Percentiles rank a stretch among this genome's conserved stretches.
phyloP scores from a whole-genome alignment of 37 sponge, comb jelly and placozoan species.

The Ephydatia muelleri region DNA sequence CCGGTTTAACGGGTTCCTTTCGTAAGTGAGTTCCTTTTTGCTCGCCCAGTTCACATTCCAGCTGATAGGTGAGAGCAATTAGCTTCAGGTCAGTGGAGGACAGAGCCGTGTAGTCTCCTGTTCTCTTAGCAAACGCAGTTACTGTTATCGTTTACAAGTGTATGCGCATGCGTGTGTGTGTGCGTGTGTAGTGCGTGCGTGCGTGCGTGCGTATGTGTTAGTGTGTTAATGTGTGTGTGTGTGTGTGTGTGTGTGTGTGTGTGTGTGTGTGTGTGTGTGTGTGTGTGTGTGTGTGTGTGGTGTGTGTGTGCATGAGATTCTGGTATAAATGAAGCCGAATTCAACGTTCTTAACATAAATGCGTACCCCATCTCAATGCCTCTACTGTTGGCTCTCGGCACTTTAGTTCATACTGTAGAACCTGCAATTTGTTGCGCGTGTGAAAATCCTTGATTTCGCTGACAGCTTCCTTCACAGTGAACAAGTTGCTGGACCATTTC shows the following conservation, averaged over 20 bases:
- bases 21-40: slow-evolving; percentile 47
- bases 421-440: slow-evolving; percentile 69
- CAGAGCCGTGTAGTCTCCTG: slow-evolving; percentile 84
- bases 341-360: neutral
- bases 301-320: too few species aligned
- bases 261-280: neutral
- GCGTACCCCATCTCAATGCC: slow-evolving; percentile 35
- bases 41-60: slow-evolving; percentile 63
- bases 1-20: slow-evolving; percentile 46
- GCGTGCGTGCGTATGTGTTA: too few species aligned
- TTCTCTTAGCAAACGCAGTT: slow-evolving; percentile 88
- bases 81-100: slow-evolving; percentile 82
- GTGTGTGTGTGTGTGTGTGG: neutral
- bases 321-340: too few species aligned
- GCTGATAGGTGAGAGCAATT: slow-evolving; percentile 84
- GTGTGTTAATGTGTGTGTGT: neutral
- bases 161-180: too few species aligned
- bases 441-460: slow-evolving; percentile 68
- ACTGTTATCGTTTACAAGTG: slow-evolving; percentile 64
- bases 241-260: slow-evolving; percentile 12
- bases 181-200: too few species aligned
- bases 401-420: slow-evolving; percentile 74
- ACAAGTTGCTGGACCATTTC: slow-evolving; percentile 51
- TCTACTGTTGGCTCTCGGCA: slow-evolving; percentile 65
- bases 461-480: slow-evolving; percentile 79